phyloP scores from a whole-genome alignment of 1,140 invertebrate species.

The Battus philenor region DNA sequence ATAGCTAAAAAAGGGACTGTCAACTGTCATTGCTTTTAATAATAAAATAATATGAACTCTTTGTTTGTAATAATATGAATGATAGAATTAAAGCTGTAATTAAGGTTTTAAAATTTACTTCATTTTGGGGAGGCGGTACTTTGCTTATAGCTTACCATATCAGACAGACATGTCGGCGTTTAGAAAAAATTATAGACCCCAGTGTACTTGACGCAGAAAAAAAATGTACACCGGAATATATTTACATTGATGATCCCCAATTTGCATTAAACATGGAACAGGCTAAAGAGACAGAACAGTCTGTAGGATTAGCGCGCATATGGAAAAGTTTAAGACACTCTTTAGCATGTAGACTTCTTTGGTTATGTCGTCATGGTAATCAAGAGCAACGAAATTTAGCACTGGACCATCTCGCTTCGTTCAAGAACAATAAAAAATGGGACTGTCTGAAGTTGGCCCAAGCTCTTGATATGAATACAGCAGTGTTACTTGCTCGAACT shows the following conservation, averaged over 20 bases:
- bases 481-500: constrained; percentile 79
- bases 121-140: constrained; percentile 35
- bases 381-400: constrained; percentile 58
- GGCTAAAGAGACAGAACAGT: constrained; percentile 31
- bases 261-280: constrained; percentile 45
- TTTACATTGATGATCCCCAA: constrained; percentile 62
- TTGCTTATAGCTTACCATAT: constrained; percentile 46
- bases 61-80: too few species aligned
- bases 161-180: constrained; percentile 33
- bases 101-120: constrained; percentile 43
- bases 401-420: constrained; percentile 52
- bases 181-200: constrained; percentile 50
- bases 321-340: constrained; percentile 66
- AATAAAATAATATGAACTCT: too few species aligned
- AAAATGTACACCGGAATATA: constrained; percentile 52
- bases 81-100: constrained; percentile 52
- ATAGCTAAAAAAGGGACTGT: too few species aligned
- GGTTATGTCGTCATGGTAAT: constrained; percentile 61
- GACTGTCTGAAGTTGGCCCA: constrained; percentile 80
- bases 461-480: constrained; percentile 80
- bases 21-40: too few species aligned
- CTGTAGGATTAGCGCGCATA: constrained; percentile 42
- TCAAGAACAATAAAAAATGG: constrained; percentile 72
- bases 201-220: constrained; percentile 57
- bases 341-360: constrained; percentile 54